Conservation (phyloP, 2,797 vertebrate genomes). For the Lagocephalus sceleratus region DNA sequence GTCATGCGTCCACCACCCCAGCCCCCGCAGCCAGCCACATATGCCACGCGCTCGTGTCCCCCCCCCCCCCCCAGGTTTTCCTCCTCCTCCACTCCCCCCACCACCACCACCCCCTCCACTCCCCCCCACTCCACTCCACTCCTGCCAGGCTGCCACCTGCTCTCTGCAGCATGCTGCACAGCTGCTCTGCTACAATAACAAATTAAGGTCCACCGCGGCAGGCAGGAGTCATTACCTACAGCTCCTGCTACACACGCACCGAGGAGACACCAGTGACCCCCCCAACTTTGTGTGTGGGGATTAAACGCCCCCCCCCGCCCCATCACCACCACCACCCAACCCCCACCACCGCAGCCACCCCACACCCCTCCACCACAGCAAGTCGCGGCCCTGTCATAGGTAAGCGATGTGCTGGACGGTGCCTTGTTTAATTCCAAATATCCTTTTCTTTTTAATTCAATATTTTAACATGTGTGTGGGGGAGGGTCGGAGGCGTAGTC, state of each 20-base stretch:
- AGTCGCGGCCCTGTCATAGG: too few species aligned
- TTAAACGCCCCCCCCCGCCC: slow-evolving; percentile 10
- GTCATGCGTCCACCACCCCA: slow-evolving; percentile 32
- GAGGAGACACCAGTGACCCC: slow-evolving; percentile 5
- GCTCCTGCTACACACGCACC: slow-evolving; percentile 24
- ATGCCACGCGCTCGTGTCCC: slow-evolving; percentile 67
- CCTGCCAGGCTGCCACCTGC: slow-evolving; percentile 82
- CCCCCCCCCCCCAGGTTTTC: slow-evolving; percentile 35
- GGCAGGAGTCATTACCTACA: slow-evolving; percentile 50
- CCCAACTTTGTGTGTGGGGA: background rate
- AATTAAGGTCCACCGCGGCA: slow-evolving; percentile 75
- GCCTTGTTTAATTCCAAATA: too few species aligned
- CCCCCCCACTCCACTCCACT: slow-evolving; percentile 56
- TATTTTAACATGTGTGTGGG: background rate
- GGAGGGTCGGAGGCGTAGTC: background rate
- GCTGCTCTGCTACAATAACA: slow-evolving; percentile 83
- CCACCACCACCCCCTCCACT: slow-evolving; percentile 26
- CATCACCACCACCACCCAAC: too few species aligned
- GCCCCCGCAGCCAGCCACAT: slow-evolving; percentile 64
- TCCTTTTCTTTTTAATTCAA: too few species aligned
- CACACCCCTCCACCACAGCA: too few species aligned
- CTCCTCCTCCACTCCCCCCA: too few species aligned
- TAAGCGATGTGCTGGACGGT: too few species aligned
- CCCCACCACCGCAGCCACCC: too few species aligned
- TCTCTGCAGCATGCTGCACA: slow-evolving; percentile 79